Base-by-base conservation (phyloP, 2,113 vertebrate genomes). In the Pomatorhinus ruficollis region DNA sequence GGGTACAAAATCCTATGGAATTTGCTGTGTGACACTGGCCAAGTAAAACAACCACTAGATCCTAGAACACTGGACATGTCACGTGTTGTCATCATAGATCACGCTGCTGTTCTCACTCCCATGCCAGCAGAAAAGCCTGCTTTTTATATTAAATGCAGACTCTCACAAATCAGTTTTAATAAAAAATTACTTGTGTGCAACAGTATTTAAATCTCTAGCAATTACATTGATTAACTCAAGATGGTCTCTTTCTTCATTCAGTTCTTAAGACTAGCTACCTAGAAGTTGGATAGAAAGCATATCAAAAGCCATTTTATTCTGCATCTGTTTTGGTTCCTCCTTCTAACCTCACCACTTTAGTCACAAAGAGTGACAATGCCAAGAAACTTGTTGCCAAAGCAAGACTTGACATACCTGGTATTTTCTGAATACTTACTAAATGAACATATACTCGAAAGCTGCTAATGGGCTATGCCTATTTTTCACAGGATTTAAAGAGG, bases 81-180 rank as follows among this genome's bases (percentile, higher is more conserved):
- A 98, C 92, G 39, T 94, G 85, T 95, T 98, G 97, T 98, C 96
- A 97, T 97, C 96, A 93, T 97, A 89, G 97, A 98, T 97, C 93
- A 97, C 89, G 91, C 97, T 96, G 95, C 97, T 98, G 98, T 98
- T 98, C 98, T 96, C 98, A 98, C 97, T 97, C 95, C 92, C 96
- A 94, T 95, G 96, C 95, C 98, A 98, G 96, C 74, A 97, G 94
- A 83, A 94, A 64, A 80, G 79, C 60, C 95, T 97, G 95, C 44
- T 97, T 95, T 95, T 92, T 93, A 93, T 96, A 97, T 97, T 97
- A 94, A 97, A 96, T 82, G 80, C 90, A 97, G 93, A 93, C 87
- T 88, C 64, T 71, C 70, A 83, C 85, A 83, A 79, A 97, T 97
- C 95, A 89, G 71, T 97, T 97, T 96, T 92, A 89, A 96, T 95